phyloP scores from a whole-genome alignment of 37 sponge, comb jelly and placozoan genomes.

The Ianthella basta region DNA sequence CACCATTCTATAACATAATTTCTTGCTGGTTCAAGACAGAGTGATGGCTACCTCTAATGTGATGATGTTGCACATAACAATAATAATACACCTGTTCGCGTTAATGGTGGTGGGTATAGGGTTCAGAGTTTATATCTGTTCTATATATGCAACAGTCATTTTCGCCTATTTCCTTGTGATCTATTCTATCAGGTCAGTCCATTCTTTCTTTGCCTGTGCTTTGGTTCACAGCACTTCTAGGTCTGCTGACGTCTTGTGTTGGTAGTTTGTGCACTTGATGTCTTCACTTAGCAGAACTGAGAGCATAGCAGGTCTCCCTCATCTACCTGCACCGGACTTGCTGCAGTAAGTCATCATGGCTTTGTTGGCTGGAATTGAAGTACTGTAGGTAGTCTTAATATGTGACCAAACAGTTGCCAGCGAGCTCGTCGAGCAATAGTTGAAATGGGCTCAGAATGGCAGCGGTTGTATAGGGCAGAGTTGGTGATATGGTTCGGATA shows the following conservation, averaged over 20 bases:
- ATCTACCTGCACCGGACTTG: constrained; percentile 18
- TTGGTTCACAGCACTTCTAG: constrained; percentile 2
- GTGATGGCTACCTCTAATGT: too few relatives aligned
- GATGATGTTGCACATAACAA: too few relatives aligned
- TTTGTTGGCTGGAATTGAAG: background rate
- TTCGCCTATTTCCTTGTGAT: constrained; percentile 15
- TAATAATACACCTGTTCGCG: constrained; percentile 27
- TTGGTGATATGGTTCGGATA: constrained; percentile 13
- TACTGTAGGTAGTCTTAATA: constrained; percentile 20
- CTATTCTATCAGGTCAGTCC: constrained; percentile 8
- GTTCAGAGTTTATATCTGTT: background rate
- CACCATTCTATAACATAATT: too few relatives aligned
- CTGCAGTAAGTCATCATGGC: too few relatives aligned
- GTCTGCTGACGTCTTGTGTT: background rate
- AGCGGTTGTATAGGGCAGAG: constrained; percentile 15
- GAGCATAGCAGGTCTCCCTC: constrained; percentile 11
- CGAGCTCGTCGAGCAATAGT: constrained; percentile 14
- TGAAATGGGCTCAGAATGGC: constrained; percentile 23
- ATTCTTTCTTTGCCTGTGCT: constrained; percentile 14
- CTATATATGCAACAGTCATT: constrained; percentile 19
- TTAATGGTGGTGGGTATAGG: constrained; percentile 15
- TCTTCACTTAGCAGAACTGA: constrained; percentile 18
- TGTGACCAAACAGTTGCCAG: constrained; percentile 26
- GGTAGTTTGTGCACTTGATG: background rate
- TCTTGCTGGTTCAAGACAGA: too few relatives aligned